Evolutionary conservation across 2,888 invertebrate genomes (phyloP).

Genomic region (Noctua janthina): DNA sequence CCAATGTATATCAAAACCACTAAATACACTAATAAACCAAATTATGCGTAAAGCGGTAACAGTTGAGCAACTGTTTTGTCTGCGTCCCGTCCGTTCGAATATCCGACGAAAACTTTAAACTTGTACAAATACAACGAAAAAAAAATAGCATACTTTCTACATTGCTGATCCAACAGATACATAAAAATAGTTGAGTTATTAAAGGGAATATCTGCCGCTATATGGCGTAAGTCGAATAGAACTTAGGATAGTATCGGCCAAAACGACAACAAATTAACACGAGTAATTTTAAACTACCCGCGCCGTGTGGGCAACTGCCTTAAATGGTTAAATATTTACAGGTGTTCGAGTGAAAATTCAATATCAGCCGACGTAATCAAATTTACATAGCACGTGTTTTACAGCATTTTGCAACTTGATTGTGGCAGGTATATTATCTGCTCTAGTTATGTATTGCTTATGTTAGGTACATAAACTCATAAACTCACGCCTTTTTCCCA

Average conservation of each 20-base stretch:
- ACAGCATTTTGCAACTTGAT: conserved; percentile 9
- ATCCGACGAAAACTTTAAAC: neutral
- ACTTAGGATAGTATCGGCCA: neutral
- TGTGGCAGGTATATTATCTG: neutral
- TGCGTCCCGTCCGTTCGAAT: neutral
- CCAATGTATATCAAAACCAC: neutral
- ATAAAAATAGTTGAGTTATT: neutral
- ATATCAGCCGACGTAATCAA: conserved; percentile 15
- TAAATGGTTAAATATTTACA: conserved; percentile 31
- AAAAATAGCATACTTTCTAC: neutral
- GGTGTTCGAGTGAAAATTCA: conserved; percentile 8
- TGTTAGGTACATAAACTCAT: neutral
- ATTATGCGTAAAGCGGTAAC: neutral
- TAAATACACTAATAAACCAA: neutral
- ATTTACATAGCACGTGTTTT: conserved; percentile 13
- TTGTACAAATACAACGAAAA: no score
- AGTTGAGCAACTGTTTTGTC: neutral
- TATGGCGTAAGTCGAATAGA: neutral
- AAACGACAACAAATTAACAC: conserved; percentile 2
- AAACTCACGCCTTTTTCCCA: no score
- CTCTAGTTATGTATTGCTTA: neutral
- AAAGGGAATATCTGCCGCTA: neutral
- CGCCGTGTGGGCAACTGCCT: neutral
- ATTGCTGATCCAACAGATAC: neutral
- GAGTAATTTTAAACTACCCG: neutral